Evolutionary conservation across 2,113 vertebrate species (phyloP).

Genomic region (Carlito syrichta): DNA sequence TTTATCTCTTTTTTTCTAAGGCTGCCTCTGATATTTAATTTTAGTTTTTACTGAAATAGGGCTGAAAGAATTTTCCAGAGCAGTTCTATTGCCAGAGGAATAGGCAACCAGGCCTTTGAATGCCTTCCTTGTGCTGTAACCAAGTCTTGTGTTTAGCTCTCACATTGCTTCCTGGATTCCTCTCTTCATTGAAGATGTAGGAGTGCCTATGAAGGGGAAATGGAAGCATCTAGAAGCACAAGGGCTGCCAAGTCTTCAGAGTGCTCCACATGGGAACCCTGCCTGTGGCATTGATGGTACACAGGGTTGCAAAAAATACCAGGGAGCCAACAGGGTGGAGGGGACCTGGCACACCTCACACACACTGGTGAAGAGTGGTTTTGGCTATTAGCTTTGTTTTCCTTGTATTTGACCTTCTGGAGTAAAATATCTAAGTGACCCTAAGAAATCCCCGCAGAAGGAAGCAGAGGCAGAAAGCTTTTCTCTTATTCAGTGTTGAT

Average conservation of each 20-base stretch:
- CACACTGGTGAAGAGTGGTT: background rate
- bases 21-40: conserved; percentile 7
- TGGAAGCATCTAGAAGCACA: background rate
- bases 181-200: background rate
- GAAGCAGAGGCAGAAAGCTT: background rate
- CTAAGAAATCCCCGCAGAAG: background rate
- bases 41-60: conserved; percentile 16
- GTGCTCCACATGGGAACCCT: background rate
- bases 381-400: background rate
- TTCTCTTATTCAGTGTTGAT: background rate
- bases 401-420: background rate
- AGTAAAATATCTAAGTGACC: background rate
- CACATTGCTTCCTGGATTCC: background rate
- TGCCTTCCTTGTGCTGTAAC: background rate
- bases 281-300: background rate
- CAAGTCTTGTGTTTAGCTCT: background rate
- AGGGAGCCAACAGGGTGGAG: background rate
- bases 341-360: background rate
- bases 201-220: background rate
- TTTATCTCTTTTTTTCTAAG: conserved; percentile 25
- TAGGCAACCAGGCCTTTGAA: background rate
- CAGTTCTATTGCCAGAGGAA: background rate
- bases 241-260: background rate
- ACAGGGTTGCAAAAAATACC: background rate
- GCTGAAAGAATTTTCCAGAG: conserved; percentile 29